A percentile compares a stretch with the other conserved stretches of the same genome.
Evolutionary conservation across 2,888 invertebrate genomes (phyloP).

Genomic region (Agrotis clavis): DNA sequence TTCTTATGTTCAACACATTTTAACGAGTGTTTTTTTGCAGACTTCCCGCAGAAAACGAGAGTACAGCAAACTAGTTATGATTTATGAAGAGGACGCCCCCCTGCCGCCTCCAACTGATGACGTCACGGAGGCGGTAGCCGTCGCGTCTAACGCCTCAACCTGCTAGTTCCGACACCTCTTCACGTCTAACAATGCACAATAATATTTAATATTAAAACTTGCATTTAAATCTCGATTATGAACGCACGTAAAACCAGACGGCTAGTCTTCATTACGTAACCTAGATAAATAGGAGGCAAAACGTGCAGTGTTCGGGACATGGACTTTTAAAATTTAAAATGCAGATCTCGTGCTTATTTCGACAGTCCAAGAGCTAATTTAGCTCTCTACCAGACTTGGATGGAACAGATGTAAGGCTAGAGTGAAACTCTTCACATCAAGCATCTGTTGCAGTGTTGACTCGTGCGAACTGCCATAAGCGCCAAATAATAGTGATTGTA

Average conservation of each 20-base stretch:
- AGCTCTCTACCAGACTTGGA: constrained; percentile 10
- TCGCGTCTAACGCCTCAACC: not conserved
- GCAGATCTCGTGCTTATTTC: constrained; percentile 7
- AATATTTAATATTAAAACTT: constrained; percentile 16
- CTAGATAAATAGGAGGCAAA: constrained; percentile 10
- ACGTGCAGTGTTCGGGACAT: not conserved
- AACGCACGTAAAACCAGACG: constrained; percentile 26
- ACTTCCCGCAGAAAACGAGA: constrained; percentile 74
- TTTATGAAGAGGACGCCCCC: constrained; percentile 94
- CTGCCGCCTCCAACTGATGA: constrained; percentile 86
- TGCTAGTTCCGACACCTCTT: constrained; percentile 4
- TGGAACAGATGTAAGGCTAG: not conserved
- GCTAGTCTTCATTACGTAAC: constrained; percentile 12
- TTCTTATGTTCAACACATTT: not conserved
- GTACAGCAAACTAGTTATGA: constrained; percentile 92
- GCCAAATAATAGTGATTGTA: constrained; percentile 28
- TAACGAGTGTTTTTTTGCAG: constrained; percentile 64
- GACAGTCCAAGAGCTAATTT: constrained; percentile 30
- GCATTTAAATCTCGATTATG: constrained; percentile 26
- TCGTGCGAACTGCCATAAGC: constrained; percentile 22
- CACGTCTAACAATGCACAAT: constrained; percentile 43
- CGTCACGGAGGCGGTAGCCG: not conserved
- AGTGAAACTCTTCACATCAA: constrained; percentile 7
- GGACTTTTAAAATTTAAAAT: not conserved
- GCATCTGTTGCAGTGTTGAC: not conserved